These are phyloP conservation scores for Drosophila fulvimacula DNA, from an alignment of 2,888 invertebrate species.

Conservation along the genomic window DNA sequence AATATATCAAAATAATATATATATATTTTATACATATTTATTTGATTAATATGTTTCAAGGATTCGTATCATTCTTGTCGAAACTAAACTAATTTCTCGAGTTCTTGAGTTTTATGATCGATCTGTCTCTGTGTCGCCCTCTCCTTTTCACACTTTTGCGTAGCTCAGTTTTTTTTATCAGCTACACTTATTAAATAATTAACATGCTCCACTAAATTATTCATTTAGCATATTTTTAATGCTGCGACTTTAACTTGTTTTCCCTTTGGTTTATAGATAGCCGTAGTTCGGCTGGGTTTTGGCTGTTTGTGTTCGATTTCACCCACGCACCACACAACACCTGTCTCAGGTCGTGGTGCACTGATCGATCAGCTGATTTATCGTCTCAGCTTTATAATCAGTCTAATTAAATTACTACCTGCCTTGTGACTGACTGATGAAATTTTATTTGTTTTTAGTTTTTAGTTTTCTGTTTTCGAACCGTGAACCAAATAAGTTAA, in stretches of 20 bases:
- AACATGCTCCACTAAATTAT: conserved; percentile 63
- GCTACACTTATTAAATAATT: conserved; percentile 71
- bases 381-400: conserved; percentile 61
- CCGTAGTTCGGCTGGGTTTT: not conserved
- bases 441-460: conserved; percentile 53
- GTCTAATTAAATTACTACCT: conserved; percentile 70
- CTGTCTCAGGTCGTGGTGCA: conserved; percentile 14
- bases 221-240: conserved; percentile 47
- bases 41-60: not conserved
- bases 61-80: not conserved
- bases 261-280: conserved; percentile 30
- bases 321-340: conserved; percentile 40
- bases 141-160: not conserved
- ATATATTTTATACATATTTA: not conserved
- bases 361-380: conserved; percentile 72
- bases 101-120: conserved; percentile 2
- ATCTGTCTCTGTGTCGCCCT: not conserved
- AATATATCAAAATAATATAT: not conserved
- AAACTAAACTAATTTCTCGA: not conserved
- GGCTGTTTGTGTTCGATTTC: conserved; percentile 30
- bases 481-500: conserved; percentile 38
- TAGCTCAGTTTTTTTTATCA: conserved; percentile 52
- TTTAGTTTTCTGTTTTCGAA: conserved; percentile 25
- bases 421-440: conserved; percentile 66
- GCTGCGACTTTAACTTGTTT: conserved; percentile 24